Conservation (phyloP, 2,113 vertebrate genomes). For the Archocentrus centrarchus region DNA sequence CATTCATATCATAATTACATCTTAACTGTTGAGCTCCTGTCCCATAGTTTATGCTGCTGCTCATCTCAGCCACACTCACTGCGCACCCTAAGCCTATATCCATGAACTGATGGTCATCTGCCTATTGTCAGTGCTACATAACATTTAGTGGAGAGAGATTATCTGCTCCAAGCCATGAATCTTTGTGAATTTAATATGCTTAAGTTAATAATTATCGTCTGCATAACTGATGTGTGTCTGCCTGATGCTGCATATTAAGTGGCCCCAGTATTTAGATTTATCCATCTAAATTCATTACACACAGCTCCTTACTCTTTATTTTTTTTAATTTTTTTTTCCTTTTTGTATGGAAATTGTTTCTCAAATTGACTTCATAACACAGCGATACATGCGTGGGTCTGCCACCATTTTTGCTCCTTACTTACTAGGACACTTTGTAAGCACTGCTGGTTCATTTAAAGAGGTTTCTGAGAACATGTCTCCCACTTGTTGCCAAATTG, state of each 20-base stretch:
- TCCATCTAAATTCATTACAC: conserved; percentile 33
- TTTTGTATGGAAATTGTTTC: not conserved
- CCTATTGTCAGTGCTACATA: conserved; percentile 30
- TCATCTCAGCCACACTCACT: conserved; percentile 5
- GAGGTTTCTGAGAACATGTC: conserved; percentile 11
- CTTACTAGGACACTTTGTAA: not conserved
- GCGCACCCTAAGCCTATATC: conserved; percentile 18
- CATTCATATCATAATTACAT: conserved; percentile 60
- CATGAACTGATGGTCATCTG: conserved; percentile 48
- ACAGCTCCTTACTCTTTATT: not conserved
- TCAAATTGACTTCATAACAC: not conserved
- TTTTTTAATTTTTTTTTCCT: not conserved
- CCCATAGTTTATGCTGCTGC: conserved; percentile 8
- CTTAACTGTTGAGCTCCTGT: conserved; percentile 35
- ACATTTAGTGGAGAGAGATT: conserved; percentile 22
- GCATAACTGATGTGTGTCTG: conserved; percentile 18
- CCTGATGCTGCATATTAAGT: conserved; percentile 37
- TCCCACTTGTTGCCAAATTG: conserved; percentile 32
- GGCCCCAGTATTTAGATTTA: not conserved
- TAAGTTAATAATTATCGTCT: conserved; percentile 43
- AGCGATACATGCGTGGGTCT: not conserved
- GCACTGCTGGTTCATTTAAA: conserved; percentile 12
- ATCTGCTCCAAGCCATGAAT: conserved; percentile 18
- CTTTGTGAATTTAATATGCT: conserved; percentile 21
- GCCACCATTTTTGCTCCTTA: not conserved